Conservation (phyloP, 2,888 invertebrate species). For the Heliconius erato region DNA sequence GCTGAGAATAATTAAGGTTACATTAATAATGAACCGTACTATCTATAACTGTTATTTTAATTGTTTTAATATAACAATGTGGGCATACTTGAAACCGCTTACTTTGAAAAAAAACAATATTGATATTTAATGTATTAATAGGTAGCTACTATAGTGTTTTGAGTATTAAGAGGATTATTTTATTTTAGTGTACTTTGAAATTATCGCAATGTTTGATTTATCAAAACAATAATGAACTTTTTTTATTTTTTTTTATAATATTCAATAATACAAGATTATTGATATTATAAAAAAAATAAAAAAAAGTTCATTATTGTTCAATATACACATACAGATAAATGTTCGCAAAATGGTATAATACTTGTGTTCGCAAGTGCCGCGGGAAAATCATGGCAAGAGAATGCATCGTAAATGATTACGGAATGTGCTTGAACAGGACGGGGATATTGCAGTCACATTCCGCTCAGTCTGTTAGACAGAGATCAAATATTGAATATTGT, state of each 20-base stretch:
- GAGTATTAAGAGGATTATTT: neutral
- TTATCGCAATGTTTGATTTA: neutral
- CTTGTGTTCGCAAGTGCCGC: conserved; percentile 70
- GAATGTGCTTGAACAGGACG: conserved; percentile 81
- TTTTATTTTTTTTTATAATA: too few relatives aligned
- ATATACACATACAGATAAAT: conserved; percentile 17
- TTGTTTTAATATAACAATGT: neutral
- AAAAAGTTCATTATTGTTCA: neutral
- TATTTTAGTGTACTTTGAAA: neutral
- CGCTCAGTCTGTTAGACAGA: conserved; percentile 84
- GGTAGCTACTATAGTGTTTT: neutral
- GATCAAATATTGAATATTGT: conserved; percentile 85
- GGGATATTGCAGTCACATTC: conserved; percentile 80
- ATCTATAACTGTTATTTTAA: neutral
- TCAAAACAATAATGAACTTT: too few relatives aligned
- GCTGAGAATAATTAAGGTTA: conserved; percentile 36
- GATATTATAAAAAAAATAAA: neutral
- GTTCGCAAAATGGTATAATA: conserved; percentile 67
- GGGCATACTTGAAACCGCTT: neutral
- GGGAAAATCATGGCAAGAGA: conserved; percentile 84
- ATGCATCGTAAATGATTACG: conserved; percentile 85
- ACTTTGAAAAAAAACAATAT: neutral
- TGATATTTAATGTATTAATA: neutral
- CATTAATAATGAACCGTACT: conserved; percentile 24
- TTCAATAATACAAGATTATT: too few relatives aligned